These are phyloP conservation scores for Limonius californicus DNA, from an alignment of 1,140 invertebrate genomes.

Conservation along the genomic window DNA sequence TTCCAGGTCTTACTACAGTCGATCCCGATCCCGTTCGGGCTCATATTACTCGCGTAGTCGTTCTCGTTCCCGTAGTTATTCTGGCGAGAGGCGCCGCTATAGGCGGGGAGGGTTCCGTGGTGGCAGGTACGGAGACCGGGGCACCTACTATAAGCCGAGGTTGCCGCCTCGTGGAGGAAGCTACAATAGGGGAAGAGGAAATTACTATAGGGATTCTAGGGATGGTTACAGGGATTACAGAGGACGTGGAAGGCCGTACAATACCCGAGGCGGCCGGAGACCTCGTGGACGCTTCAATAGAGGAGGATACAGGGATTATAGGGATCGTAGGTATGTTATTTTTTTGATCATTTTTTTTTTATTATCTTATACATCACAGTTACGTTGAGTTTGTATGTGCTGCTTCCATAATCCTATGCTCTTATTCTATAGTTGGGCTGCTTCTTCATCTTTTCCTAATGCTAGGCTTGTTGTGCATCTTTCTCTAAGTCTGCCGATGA, in stretches of 20 bases:
- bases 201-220: conserved; percentile 55
- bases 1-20: conserved; percentile 47
- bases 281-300: conserved; percentile 39
- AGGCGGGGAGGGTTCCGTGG: conserved; percentile 54
- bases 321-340: conserved; percentile 54
- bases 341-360: no score
- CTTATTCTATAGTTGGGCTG: no score
- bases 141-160: conserved; percentile 71
- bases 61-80: conserved; percentile 60
- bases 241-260: conserved; percentile 40
- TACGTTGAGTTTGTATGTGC: no score
- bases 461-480: no score
- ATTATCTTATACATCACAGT: no score
- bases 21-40: conserved; percentile 49
- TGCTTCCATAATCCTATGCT: no score
- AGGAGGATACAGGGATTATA: conserved; percentile 60
- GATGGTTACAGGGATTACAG: conserved; percentile 51
- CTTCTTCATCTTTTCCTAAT: no score
- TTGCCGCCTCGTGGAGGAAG: conserved; percentile 56
- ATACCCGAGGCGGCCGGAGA: conserved; percentile 38
- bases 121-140: conserved; percentile 61
- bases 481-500: no score
- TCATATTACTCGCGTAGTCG: conserved; percentile 59
- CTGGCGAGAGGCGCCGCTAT: conserved; percentile 54
- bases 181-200: conserved; percentile 52